Evolutionary conservation across 2,888 invertebrate species (phyloP).

Genomic region (Cepaea hortensis): DNA sequence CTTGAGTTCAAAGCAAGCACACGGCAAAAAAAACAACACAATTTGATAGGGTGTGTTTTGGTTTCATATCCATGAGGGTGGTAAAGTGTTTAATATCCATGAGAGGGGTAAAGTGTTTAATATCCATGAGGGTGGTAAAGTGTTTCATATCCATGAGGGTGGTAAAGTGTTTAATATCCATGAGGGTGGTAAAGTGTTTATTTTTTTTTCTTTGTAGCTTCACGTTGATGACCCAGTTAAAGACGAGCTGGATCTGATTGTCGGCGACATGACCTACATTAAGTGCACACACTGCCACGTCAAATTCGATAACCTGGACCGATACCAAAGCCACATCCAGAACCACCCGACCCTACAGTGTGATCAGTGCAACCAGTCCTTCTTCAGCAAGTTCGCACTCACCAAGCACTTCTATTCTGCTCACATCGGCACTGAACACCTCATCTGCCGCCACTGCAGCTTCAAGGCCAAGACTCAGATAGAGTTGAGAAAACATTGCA

Average conservation of each 20-base stretch:
- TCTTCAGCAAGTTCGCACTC: slow-evolving; percentile 56
- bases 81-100: too few species aligned
- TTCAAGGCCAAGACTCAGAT: slow-evolving; percentile 53
- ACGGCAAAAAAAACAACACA: too few species aligned
- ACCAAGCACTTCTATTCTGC: slow-evolving; percentile 58
- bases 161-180: too few species aligned
- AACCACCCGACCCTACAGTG: slow-evolving; percentile 55
- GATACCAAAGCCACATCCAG: slow-evolving; percentile 42
- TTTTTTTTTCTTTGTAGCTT: neutral
- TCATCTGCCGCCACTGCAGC: slow-evolving; percentile 57
- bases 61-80: too few species aligned
- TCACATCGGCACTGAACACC: slow-evolving; percentile 54
- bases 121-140: too few species aligned
- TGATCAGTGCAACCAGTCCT: slow-evolving; percentile 57
- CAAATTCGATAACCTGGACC: slow-evolving; percentile 39
- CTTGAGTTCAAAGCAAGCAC: too few species aligned
- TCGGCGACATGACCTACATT: slow-evolving; percentile 28
- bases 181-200: neutral
- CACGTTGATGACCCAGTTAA: slow-evolving; percentile 29
- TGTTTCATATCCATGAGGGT: too few species aligned
- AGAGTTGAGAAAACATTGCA: slow-evolving; percentile 56
- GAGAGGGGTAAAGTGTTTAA: too few species aligned
- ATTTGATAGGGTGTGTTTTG: too few species aligned
- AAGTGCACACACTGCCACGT: slow-evolving; percentile 44
- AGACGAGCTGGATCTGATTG: slow-evolving; percentile 41